Base-by-base conservation (phyloP, 2,797 vertebrate species). In the Numenius phaeopus region DNA sequence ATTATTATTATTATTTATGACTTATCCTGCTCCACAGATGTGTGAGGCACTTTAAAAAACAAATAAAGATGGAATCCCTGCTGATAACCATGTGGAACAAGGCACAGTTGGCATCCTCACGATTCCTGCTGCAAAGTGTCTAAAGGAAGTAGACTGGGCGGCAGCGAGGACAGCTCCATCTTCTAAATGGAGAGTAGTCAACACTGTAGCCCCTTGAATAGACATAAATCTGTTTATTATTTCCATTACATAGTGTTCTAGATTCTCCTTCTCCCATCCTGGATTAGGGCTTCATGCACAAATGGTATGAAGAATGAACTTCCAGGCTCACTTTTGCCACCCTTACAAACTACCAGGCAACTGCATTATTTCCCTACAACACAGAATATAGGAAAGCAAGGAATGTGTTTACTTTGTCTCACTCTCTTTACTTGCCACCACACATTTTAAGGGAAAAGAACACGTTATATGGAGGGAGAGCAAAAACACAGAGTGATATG, bases 1-100 rank as follows among this genome's bases (percentile, higher is more conserved):
- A 87, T 83, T 96, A 91, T 78, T 93, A 70, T 22, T 84, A 58
- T 89, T 96, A 94, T 95, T 96, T 92, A 96, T 86, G 54, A 58
- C 34, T 80, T 89, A 66, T 37, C 34, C 81, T 66, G 40, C 64
- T 89, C 39, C 49, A 61, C 81, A 94, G 81, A 95, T 85, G 64
- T 92, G 69, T 65, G 58, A 90, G 27, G 30, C 72, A 78, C 89
- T 96, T 92, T 59, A 62, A 77, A 83, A 96, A 95, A 67, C 71
- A 95, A 94, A 92, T 80, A 89, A 75, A 93, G 24, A 72, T 65
- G 46, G 22, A 40, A 65, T 75, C 52, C 32, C 57, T 93, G 83
- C 88, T 80, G 82, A 55, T 58, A 92, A 72, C 29, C 2, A 5
- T 22, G 40, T 34, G 80, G 59, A 95, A 44, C 39, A 58, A 65